Percentiles rank a stretch among this genome's conserved stretches.
Evolutionary conservation across 1,140 invertebrate species (phyloP).

Genomic region (Dreissena polymorpha): DNA sequence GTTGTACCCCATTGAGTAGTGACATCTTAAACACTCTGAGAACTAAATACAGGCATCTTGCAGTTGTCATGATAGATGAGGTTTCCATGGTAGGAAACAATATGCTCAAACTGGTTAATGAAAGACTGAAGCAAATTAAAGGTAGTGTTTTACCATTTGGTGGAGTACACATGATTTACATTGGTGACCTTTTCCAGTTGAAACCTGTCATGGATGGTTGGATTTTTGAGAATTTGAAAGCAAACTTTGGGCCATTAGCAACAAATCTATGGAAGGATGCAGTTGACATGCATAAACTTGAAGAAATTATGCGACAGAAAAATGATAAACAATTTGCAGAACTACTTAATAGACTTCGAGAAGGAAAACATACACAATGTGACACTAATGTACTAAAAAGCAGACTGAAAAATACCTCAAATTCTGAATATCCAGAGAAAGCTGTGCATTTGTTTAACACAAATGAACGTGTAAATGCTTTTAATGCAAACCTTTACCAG

Average conservation of each 20-base stretch:
- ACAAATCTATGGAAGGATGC: slow-evolving; percentile 58
- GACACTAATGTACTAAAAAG: slow-evolving; percentile 32
- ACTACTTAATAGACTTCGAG: slow-evolving; percentile 52
- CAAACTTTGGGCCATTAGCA: slow-evolving; percentile 45
- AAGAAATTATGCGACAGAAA: slow-evolving; percentile 64
- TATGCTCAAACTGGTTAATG: slow-evolving; percentile 59
- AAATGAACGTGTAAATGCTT: slow-evolving; percentile 1
- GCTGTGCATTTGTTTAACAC: slow-evolving; percentile 1
- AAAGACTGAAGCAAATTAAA: slow-evolving; percentile 53
- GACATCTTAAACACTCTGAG: slow-evolving; percentile 33
- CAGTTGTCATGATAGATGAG: slow-evolving; percentile 64
- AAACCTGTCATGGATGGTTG: slow-evolving; percentile 62
- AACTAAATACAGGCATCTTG: slow-evolving; percentile 37
- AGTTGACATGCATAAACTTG: slow-evolving; percentile 59
- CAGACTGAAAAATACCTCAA: not conserved
- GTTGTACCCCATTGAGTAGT: not conserved
- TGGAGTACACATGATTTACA: slow-evolving; percentile 57
- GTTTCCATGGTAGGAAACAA: slow-evolving; percentile 63
- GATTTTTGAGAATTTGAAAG: slow-evolving; percentile 54
- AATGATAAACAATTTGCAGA: slow-evolving; percentile 59
- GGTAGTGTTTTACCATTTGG: slow-evolving; percentile 54
- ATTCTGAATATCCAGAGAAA: not conserved
- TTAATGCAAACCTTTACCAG: not conserved
- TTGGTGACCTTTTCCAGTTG: slow-evolving; percentile 63
- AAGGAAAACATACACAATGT: slow-evolving; percentile 33